Evolutionary conservation across 2,113 vertebrate species (phyloP).

Genomic region (Desmodus rotundus): DNA sequence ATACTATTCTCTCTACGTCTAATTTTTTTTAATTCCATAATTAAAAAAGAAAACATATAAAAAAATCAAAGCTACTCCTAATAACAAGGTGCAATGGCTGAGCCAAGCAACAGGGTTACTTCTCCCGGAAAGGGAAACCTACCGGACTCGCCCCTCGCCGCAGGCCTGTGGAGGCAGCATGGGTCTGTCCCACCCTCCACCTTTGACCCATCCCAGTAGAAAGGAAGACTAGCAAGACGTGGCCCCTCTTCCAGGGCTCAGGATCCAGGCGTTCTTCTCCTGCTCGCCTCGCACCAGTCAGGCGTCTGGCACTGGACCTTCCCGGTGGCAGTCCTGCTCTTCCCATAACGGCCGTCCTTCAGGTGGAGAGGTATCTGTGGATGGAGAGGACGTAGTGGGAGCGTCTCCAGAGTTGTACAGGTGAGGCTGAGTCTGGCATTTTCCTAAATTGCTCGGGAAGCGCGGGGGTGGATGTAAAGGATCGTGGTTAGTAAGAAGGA

Average conservation of each 20-base stretch:
- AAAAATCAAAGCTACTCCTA: neutral
- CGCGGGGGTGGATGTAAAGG: neutral
- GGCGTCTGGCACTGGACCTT: neutral
- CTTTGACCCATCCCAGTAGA: neutral
- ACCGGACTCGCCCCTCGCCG: rapidly evolving
- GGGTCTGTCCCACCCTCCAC: rapidly evolving
- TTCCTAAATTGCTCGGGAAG: neutral
- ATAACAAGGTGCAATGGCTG: neutral
- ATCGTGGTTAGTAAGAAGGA: neutral
- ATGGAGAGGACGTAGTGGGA: rapidly evolving
- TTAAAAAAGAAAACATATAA: constrained; percentile 16
- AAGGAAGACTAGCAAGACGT: neutral
- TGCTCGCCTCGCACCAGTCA: neutral
- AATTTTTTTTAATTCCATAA: neutral
- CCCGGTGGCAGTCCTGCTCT: neutral
- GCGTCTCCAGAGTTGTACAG: neutral
- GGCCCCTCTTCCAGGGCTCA: neutral
- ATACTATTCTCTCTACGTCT: neutral
- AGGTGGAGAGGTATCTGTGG: neutral
- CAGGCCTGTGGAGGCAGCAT: rapidly evolving
- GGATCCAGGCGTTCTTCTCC: rapidly evolving
- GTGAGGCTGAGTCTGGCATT: neutral
- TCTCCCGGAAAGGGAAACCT: neutral
- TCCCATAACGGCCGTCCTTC: no score
- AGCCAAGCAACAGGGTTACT: neutral